Percentiles rank a stretch among this genome's conserved stretches.
phyloP scores from a whole-genome alignment of 2,797 vertebrate genomes.

The Jordanella pulchra region DNA sequence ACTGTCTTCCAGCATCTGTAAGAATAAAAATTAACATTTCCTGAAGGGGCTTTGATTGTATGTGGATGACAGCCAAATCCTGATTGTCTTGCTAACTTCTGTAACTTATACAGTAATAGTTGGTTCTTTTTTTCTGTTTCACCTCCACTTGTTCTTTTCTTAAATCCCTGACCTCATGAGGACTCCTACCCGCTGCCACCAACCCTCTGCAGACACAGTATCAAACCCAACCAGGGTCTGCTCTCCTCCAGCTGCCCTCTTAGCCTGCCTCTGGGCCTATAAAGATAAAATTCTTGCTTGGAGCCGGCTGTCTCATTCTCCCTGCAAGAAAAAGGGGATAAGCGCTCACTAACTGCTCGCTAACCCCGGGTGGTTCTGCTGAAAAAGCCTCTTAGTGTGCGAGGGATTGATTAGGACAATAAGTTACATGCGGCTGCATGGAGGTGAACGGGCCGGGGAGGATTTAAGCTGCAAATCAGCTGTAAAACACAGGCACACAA shows the following conservation, averaged over 20 bases:
- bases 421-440: slow-evolving; percentile 48
- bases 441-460: slow-evolving; percentile 46
- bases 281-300: slow-evolving; percentile 55
- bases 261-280: slow-evolving; percentile 44
- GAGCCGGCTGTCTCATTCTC: slow-evolving; percentile 34
- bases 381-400: slow-evolving; percentile 69
- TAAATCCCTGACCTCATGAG: slow-evolving; percentile 2
- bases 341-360: slow-evolving; percentile 40
- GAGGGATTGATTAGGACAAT: slow-evolving; percentile 70
- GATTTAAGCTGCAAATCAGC: slow-evolving; percentile 55
- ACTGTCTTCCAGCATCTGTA: slow-evolving; percentile 21
- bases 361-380: slow-evolving; percentile 47
- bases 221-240: slow-evolving; percentile 36
- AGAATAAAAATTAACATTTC: slow-evolving; percentile 35
- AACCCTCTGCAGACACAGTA: slow-evolving; percentile 31
- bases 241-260: slow-evolving; percentile 37
- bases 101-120: background rate
- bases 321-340: slow-evolving; percentile 48
- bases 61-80: slow-evolving; percentile 1
- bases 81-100: slow-evolving; percentile 19
- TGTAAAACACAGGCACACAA: slow-evolving; percentile 40
- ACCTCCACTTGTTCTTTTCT: background rate
- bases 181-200: slow-evolving; percentile 10
- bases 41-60: slow-evolving; percentile 18
- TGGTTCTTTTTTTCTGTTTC: background rate